Conservation (phyloP, 2,113 vertebrate genomes). For the Urocynchramus pylzowi region DNA sequence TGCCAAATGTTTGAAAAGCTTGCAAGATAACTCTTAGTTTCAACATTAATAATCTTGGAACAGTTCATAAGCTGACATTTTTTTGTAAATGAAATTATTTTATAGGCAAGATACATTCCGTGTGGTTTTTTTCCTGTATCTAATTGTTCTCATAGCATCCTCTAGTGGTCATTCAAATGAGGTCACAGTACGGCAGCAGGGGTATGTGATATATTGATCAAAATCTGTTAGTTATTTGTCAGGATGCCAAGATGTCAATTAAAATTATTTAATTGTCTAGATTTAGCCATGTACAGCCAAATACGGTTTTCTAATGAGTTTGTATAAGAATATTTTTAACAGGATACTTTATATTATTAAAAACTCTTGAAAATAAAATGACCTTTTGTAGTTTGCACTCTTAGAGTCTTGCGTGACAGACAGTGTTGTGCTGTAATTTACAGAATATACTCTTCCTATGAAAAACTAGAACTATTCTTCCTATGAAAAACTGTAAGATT, state of each 20-base stretch:
- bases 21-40: neutral
- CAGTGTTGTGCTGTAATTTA: neutral
- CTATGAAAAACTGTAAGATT: neutral
- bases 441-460: neutral
- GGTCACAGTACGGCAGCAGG: neutral
- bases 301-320: neutral
- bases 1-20: neutral
- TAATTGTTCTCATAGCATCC: slow-evolving; percentile 60
- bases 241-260: neutral
- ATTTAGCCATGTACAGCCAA: neutral
- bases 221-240: neutral
- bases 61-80: neutral
- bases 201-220: neutral
- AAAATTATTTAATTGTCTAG: neutral
- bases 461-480: neutral
- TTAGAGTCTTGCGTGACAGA: neutral
- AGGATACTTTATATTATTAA: neutral
- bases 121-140: neutral
- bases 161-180: slow-evolving; percentile 58
- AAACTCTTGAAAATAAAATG: neutral
- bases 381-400: neutral
- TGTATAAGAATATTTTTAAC: neutral
- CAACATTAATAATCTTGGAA: neutral
- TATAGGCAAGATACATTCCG: neutral
- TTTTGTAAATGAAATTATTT: neutral